Evolutionary conservation across 1,140 invertebrate genomes (phyloP).

Genomic region (Plectrocnemia conspersa): DNA sequence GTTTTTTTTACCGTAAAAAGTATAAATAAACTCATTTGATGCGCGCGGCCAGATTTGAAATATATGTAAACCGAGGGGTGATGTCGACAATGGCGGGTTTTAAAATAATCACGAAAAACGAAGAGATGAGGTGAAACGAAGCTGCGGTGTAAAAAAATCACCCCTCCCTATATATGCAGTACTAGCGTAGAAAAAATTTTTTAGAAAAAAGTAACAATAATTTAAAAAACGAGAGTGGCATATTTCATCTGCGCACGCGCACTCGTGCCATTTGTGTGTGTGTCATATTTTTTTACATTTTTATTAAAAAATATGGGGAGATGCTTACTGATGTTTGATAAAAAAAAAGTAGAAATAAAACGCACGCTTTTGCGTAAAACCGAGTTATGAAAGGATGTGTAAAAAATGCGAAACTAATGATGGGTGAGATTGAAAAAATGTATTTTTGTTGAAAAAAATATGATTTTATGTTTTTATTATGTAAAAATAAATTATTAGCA

Average conservation of each 20-base stretch:
- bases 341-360: no score
- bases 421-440: no score
- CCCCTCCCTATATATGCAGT: slow-evolving; percentile 10
- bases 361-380: no score
- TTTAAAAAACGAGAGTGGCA: slow-evolving; percentile 31
- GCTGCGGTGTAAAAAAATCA: slow-evolving; percentile 24
- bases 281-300: no score
- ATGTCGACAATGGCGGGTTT: slow-evolving; percentile 16
- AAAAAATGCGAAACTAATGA: no score
- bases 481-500: no score
- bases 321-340: no score
- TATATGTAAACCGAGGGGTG: slow-evolving; percentile 17
- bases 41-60: slow-evolving; percentile 23
- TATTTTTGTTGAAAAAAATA: no score
- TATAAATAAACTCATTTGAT: slow-evolving; percentile 29
- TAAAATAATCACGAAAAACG: slow-evolving; percentile 26
- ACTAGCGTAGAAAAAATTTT: not conserved
- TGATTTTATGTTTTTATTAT: no score
- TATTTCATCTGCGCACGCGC: slow-evolving; percentile 34
- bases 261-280: slow-evolving; percentile 17
- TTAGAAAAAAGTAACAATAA: slow-evolving; percentile 19
- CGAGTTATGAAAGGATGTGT: no score
- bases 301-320: no score
- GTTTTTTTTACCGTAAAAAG: slow-evolving; percentile 5
- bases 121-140: slow-evolving; percentile 13